Evolutionary conservation across 23 tunicate species (phyloP), one percentile per base, ranked within the genome.

Genomic region (Clavelina lepadiformis): DNA sequence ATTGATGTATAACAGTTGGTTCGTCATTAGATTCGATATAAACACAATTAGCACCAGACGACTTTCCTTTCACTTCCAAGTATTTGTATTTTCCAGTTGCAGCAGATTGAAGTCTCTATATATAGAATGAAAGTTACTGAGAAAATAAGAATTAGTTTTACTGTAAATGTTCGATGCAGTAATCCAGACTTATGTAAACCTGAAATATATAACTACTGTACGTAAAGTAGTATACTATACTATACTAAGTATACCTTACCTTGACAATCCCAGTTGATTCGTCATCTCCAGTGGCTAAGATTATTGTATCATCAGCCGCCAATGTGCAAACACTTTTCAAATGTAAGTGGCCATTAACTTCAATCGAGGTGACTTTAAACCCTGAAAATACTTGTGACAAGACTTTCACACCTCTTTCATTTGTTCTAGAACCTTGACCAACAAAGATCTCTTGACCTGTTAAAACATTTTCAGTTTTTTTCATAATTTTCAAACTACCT

Each of bases 381-480:
- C 41, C 67, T 18, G 68, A 61, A 55, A 91, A 91, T 18, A 74
- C 69, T 38, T 70, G 21, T 29, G 56, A 26, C n/a, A 91, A 45
- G 35, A 91, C 84, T 50, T 77, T 28, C 19, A 55, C 33, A 23
- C 82, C 98, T 11, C 86, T 82, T 1, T 63, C 56, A 38, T 82
- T 91, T 35, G 93, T 75, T 44, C 98, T 64, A 11, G 56, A 52
- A 47, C 81, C 51, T 31, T 33, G 1, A 1, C 98, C 98, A 11
- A 78, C 92, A 44, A 91, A 77, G 27, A 91, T 72, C 60, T 91
- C 98, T 22, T 81, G 41, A 0, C 88, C 95, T 86, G n/a, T n/a
- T n/a, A n/a, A n/a, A n/a, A n/a, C n/a, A n/a, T n/a, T n/a, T n/a
- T n/a, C n/a, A n/a, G n/a, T n/a, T n/a, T n/a, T n/a, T n/a, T n/a